Evolutionary conservation across 2,888 invertebrate genomes (phyloP).

Genomic region (Stenichneumon culpator): DNA sequence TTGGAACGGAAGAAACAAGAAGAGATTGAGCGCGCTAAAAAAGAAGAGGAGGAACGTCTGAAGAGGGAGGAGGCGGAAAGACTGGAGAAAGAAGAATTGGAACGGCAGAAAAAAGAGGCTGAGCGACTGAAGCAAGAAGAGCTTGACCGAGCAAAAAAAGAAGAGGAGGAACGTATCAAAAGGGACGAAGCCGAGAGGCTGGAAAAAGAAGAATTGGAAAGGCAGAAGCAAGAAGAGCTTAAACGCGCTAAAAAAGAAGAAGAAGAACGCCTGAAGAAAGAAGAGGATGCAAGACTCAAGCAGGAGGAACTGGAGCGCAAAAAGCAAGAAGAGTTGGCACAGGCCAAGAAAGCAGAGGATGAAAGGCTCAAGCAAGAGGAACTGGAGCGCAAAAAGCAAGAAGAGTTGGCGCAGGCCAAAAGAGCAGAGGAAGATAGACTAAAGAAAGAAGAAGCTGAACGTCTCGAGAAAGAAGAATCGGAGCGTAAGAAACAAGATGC

Average conservation of each 20-base stretch:
- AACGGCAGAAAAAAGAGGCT: conserved; percentile 61
- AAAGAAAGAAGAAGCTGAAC: conserved; percentile 60
- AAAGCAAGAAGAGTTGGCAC: conserved; percentile 71
- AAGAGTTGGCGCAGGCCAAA: conserved; percentile 37
- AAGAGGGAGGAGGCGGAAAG: conserved; percentile 47
- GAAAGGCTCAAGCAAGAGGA: conserved; percentile 70
- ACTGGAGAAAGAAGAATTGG: conserved; percentile 39
- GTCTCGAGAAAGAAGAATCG: conserved; percentile 76
- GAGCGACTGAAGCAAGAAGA: conserved; percentile 42
- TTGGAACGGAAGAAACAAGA: conserved; percentile 77
- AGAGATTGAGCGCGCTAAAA: conserved; percentile 58
- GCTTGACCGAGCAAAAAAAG: conserved; percentile 62
- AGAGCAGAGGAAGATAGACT: conserved; percentile 5
- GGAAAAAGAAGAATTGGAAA: conserved; percentile 61
- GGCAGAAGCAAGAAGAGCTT: conserved; percentile 52
- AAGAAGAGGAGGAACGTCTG: conserved; percentile 80
- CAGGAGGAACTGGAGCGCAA: conserved; percentile 71
- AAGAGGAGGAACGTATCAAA: conserved; percentile 70
- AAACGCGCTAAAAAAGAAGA: conserved; percentile 29
- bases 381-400: conserved; percentile 74
- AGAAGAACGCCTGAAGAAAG: conserved; percentile 21
- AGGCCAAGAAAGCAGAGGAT: conserved; percentile 75
- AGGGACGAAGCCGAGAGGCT: conserved; percentile 74
- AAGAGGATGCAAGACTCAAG: conserved; percentile 64
- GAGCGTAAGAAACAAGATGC: conserved; percentile 72